These are phyloP conservation scores for Raja brachyura DNA, from an alignment of 2,113 vertebrate species.

Conservation along the genomic window DNA sequence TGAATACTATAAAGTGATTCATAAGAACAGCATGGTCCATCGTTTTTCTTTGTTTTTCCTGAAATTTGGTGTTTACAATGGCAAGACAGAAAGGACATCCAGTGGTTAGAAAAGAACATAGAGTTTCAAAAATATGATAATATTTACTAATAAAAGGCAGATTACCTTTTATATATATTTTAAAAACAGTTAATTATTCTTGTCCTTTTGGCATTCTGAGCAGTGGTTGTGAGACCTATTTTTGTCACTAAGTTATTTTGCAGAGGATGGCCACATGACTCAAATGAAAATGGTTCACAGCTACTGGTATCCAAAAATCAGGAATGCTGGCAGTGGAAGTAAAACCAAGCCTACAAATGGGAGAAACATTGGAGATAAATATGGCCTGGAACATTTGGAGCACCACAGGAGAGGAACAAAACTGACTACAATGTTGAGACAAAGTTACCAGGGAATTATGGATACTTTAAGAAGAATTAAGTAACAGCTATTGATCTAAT, in stretches of 20 bases:
- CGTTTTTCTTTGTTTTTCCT: not conserved
- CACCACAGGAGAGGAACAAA: not conserved
- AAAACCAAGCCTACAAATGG: constrained; percentile 29
- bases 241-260: not conserved
- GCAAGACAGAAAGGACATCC: not conserved
- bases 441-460: not conserved
- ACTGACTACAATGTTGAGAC: not conserved
- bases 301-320: not conserved
- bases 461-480: not conserved
- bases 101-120: constrained; percentile 25
- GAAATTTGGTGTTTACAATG: not conserved
- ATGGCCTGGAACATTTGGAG: too few species aligned
- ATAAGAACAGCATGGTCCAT: not conserved
- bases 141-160: constrained; percentile 16
- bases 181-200: not conserved
- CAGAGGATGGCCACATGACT: too few species aligned
- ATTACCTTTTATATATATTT: not conserved
- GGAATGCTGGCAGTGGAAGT: constrained; percentile 6
- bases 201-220: not conserved
- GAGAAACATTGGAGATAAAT: constrained; percentile 7
- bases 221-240: not conserved
- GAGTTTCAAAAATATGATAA: constrained; percentile 19
- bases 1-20: not conserved
- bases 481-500: not conserved
- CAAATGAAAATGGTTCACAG: not conserved